A percentile compares a stretch with the other conserved stretches of the same genome.
phyloP scores from a whole-genome alignment of 2,888 invertebrate species.

The Andrena trimmerana region DNA sequence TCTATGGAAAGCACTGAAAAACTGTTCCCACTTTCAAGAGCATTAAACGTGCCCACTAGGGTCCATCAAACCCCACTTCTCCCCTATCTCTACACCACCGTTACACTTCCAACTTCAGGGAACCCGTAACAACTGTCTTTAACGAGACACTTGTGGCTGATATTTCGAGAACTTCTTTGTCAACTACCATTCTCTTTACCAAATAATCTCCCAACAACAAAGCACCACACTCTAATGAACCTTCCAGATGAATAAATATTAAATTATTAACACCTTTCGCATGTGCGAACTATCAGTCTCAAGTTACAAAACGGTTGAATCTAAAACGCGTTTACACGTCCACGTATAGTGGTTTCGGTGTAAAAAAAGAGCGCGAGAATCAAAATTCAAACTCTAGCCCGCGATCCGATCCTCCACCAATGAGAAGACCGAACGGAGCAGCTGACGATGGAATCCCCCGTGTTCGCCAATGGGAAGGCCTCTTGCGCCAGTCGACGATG shows the following conservation, averaged over 20 bases:
- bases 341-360: neutral
- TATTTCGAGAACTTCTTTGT: no score
- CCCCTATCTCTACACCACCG: no score
- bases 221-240: neutral
- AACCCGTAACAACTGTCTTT: no score
- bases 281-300: neutral
- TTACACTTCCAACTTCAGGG: no score
- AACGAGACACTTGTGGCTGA: no score
- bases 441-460: constrained; percentile 14
- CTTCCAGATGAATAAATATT: no score
- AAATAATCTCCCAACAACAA: neutral
- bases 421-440: neutral
- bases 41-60: neutral
- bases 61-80: no score
- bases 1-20: neutral
- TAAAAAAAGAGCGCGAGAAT: neutral
- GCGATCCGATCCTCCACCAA: neutral
- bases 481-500: neutral
- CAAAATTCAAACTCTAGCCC: neutral
- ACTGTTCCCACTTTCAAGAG: neutral
- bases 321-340: neutral
- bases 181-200: no score
- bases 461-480: constrained; percentile 6
- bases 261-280: no score
- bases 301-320: neutral